Conservation (phyloP, 2,888 invertebrate genomes). For the Dioctria rufipes region DNA sequence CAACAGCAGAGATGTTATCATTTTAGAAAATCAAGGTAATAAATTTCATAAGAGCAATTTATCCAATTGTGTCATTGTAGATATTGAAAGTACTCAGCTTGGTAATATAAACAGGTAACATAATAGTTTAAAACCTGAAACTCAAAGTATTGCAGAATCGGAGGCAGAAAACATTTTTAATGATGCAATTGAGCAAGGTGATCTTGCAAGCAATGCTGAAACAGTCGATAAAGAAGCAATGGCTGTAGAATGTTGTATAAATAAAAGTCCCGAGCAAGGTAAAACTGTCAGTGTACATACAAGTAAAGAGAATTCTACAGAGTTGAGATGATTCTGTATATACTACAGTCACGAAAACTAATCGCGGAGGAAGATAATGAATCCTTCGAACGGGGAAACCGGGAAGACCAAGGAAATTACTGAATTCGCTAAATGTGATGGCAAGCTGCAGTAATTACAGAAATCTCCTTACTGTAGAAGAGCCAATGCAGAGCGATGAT, state of each 20-base stretch:
- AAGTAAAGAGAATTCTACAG: too few species aligned
- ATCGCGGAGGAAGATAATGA: neutral
- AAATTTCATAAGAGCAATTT: neutral
- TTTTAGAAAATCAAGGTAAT: conserved; percentile 33
- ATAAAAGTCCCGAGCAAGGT: too few species aligned
- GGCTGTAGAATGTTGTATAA: neutral
- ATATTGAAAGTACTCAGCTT: neutral
- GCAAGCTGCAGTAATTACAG: too few species aligned
- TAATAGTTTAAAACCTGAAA: too few species aligned
- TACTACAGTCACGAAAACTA: neutral
- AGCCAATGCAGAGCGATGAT: neutral
- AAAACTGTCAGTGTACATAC: too few species aligned
- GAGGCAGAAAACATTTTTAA: too few species aligned
- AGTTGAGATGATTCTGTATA: too few species aligned
- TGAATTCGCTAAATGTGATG: neutral
- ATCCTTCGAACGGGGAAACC: conserved; percentile 3
- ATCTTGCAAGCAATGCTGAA: too few species aligned
- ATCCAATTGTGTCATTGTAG: conserved; percentile 1
- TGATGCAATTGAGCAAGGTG: too few species aligned
- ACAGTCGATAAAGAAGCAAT: neutral
- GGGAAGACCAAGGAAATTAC: neutral
- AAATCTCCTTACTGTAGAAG: conserved; percentile 3
- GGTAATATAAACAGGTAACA: neutral
- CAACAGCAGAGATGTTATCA: conserved; percentile 34
- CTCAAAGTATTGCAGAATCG: too few species aligned